Percentiles rank a stretch among this genome's conserved stretches.
Evolutionary conservation across 2,888 invertebrate species (phyloP).

Genomic region (Gymnocheta viridis): DNA sequence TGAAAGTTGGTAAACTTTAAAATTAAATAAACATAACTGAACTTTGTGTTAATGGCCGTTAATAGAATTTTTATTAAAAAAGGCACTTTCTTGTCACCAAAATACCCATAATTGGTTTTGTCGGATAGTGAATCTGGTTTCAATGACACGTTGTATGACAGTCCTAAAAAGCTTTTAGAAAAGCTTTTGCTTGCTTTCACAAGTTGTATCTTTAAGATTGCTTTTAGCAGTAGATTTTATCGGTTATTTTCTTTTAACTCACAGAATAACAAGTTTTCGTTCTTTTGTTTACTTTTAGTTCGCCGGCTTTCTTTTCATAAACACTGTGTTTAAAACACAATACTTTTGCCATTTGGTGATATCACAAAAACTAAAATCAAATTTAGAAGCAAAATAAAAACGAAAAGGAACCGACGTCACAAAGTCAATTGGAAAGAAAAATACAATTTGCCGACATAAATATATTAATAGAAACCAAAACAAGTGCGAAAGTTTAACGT

Average conservation of each 20-base stretch:
- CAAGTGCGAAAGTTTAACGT: neutral
- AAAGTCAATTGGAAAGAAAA: neutral
- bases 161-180: constrained; percentile 28
- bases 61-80: too few relatives aligned
- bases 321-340: too few relatives aligned
- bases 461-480: neutral
- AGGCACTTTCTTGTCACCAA: too few relatives aligned
- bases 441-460: neutral
- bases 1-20: too few relatives aligned
- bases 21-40: too few relatives aligned
- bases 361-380: constrained; percentile 19
- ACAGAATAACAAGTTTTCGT: neutral
- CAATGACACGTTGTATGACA: neutral
- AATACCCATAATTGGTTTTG: too few relatives aligned
- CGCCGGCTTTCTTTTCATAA: constrained; percentile 42
- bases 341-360: neutral
- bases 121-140: too few relatives aligned
- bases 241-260: neutral
- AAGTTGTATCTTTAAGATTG: constrained; percentile 41
- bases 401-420: constrained; percentile 16
- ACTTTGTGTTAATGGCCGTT: too few relatives aligned
- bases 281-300: constrained; percentile 28
- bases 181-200: constrained; percentile 30
- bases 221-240: neutral
- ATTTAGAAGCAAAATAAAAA: constrained; percentile 18